A percentile compares a stretch with the other conserved stretches of the same genome.
These are phyloP conservation scores for Trachymyrmex cornetzi DNA, from an alignment of 1,140 invertebrate species.

Conservation along the genomic window DNA sequence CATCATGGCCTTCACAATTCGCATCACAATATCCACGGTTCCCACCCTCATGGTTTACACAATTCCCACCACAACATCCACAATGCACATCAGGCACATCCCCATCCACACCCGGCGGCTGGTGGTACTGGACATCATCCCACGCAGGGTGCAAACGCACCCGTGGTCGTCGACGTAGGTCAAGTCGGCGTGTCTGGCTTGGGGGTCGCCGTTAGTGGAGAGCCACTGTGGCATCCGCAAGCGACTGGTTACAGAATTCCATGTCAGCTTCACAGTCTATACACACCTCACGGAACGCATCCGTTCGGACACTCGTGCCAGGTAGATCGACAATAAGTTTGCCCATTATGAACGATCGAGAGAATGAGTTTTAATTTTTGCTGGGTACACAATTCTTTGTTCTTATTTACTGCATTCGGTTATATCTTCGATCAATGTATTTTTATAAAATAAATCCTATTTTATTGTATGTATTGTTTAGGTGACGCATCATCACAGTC, in stretches of 20 bases:
- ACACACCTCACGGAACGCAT: slow-evolving; percentile 81
- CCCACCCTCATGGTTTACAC: slow-evolving; percentile 76
- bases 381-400: not conserved
- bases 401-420: not conserved
- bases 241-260: slow-evolving; percentile 83
- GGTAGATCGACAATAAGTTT: slow-evolving; percentile 68
- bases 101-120: slow-evolving; percentile 81
- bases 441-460: not conserved
- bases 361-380: not conserved
- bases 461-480: slow-evolving; percentile 47
- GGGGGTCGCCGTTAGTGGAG: slow-evolving; percentile 82
- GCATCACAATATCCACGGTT: slow-evolving; percentile 80
- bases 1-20: slow-evolving; percentile 78
- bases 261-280: slow-evolving; percentile 83
- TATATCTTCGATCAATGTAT: not conserved
- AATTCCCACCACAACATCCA: slow-evolving; percentile 77
- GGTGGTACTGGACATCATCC: slow-evolving; percentile 82
- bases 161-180: slow-evolving; percentile 83
- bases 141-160: slow-evolving; percentile 82
- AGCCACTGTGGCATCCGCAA: slow-evolving; percentile 83
- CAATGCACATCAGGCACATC: slow-evolving; percentile 81
- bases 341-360: not conserved
- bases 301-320: slow-evolving; percentile 84
- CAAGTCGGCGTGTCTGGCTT: slow-evolving; percentile 83
- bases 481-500: slow-evolving; percentile 83